Conservation (phyloP, 2,113 vertebrate genomes). For the Pelecanoides urinatrix region DNA sequence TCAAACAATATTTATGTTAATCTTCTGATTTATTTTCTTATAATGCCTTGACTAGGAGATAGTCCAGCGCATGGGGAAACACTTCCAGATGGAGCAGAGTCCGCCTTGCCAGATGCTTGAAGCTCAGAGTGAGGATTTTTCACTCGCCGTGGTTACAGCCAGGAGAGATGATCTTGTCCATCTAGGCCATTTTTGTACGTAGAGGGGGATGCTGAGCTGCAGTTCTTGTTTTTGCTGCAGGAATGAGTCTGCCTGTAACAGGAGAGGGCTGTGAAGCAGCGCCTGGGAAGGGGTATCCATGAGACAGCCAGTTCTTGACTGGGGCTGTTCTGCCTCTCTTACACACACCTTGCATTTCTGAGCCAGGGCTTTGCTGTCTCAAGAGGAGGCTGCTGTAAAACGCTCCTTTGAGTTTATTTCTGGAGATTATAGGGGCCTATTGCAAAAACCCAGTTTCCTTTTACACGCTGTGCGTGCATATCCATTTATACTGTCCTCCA, state of each 20-base stretch:
- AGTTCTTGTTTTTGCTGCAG: neutral
- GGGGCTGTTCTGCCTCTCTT: neutral
- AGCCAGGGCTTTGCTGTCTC: neutral
- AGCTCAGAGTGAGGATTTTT: neutral
- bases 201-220: neutral
- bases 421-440: neutral
- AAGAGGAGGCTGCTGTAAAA: neutral
- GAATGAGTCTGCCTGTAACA: neutral
- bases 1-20: conserved; percentile 20
- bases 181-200: neutral
- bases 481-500: neutral
- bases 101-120: neutral
- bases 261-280: neutral
- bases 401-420: neutral
- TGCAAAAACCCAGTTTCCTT: neutral
- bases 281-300: neutral
- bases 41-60: neutral
- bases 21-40: conserved; percentile 10
- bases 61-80: neutral
- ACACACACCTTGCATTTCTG: neutral
- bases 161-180: neutral
- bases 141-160: neutral
- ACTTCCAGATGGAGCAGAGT: neutral
- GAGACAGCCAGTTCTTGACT: neutral
- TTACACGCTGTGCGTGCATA: neutral